Percentiles rank a stretch among this genome's conserved stretches.
These are phyloP conservation scores for Thaumatotibia leucotreta DNA, from an alignment of 1,140 invertebrate genomes.

Conservation along the genomic window DNA sequence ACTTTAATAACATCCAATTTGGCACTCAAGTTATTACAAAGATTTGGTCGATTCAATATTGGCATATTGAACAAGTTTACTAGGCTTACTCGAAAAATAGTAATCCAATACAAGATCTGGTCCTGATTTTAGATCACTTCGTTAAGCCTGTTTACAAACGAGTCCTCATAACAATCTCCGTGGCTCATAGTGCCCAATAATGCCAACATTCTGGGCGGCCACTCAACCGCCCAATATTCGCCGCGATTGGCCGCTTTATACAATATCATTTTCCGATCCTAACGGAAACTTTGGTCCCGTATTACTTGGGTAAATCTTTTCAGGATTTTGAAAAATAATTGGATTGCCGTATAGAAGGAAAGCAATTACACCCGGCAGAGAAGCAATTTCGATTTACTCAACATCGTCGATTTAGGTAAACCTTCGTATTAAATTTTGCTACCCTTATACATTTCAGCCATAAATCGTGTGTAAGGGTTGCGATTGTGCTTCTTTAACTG, in stretches of 20 bases:
- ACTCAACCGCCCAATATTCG: conserved; percentile 6
- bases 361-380: conserved; percentile 60
- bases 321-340: conserved; percentile 68
- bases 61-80: too few relatives aligned
- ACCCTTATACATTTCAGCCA: conserved; percentile 43
- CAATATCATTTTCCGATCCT: conserved; percentile 56
- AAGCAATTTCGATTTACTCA: conserved; percentile 60
- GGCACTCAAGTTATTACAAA: too few relatives aligned
- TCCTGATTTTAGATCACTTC: background rate
- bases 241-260: conserved; percentile 26
- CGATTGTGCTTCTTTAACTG: conserved; percentile 36
- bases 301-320: conserved; percentile 56
- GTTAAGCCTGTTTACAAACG: background rate
- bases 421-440: conserved; percentile 54
- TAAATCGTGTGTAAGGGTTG: conserved; percentile 39
- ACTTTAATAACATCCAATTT: too few relatives aligned
- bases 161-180: background rate
- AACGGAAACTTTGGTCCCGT: conserved; percentile 50
- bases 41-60: too few relatives aligned
- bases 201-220: background rate
- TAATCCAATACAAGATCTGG: too few relatives aligned
- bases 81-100: too few relatives aligned
- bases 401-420: conserved; percentile 59
- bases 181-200: background rate
- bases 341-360: conserved; percentile 58